phyloP scores from a whole-genome alignment of 2,888 invertebrate genomes.

The Lepidonotus clava region DNA sequence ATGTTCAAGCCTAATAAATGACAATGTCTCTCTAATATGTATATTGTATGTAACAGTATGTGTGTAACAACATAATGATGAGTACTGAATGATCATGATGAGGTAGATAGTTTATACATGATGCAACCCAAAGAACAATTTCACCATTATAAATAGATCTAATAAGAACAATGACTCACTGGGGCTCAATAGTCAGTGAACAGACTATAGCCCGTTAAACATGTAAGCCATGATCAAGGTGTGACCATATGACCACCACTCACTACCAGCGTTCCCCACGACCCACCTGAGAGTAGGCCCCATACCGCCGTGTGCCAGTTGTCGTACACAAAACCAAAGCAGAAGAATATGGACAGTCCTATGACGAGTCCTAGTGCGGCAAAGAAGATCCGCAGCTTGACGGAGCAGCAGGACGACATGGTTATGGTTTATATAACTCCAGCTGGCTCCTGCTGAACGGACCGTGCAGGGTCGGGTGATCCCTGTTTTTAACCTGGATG shows the following conservation, averaged over 20 bases:
- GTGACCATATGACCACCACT: neutral
- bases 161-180: neutral
- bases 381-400: slow-evolving; percentile 62
- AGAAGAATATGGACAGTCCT: slow-evolving; percentile 71
- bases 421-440: neutral
- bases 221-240: neutral
- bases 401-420: slow-evolving; percentile 24
- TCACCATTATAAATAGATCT: neutral
- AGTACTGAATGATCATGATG: neutral
- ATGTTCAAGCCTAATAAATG: too few relatives aligned
- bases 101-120: neutral
- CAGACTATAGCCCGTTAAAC: neutral
- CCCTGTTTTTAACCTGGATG: too few relatives aligned
- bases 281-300: slow-evolving; percentile 74
- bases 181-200: neutral
- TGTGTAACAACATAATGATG: too few relatives aligned
- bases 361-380: slow-evolving; percentile 70
- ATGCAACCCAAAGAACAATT: neutral
- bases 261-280: neutral
- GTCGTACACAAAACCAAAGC: slow-evolving; percentile 70
- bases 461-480: too few relatives aligned
- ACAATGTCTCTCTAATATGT: too few relatives aligned
- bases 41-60: too few relatives aligned
- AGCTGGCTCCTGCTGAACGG: too few relatives aligned
- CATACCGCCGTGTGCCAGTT: slow-evolving; percentile 75